phyloP scores from a whole-genome alignment of 2,797 vertebrate species.

The Tolypeutes matacus region DNA sequence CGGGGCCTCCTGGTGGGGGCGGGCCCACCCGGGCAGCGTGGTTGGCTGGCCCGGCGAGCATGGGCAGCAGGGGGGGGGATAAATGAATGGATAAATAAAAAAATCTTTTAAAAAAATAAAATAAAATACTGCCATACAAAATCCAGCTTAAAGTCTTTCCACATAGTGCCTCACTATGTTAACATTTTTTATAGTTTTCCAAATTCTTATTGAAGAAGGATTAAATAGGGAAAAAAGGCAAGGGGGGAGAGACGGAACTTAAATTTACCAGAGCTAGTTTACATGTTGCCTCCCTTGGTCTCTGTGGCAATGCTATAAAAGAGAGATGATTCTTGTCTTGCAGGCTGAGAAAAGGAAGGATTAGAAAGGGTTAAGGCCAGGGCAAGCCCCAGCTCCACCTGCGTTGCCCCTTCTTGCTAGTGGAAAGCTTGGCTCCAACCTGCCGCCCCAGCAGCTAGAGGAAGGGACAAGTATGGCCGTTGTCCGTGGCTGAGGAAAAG shows the following conservation, averaged over 20 bases:
- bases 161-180: background rate
- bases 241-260: background rate
- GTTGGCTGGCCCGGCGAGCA: too few relatives aligned
- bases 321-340: background rate
- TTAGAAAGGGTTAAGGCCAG: background rate
- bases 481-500: background rate
- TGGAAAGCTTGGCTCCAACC: background rate
- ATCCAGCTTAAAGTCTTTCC: background rate
- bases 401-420: background rate
- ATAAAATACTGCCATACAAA: slow-evolving; percentile 9
- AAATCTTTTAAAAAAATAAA: too few relatives aligned
- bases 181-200: background rate
- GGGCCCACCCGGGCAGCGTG: too few relatives aligned
- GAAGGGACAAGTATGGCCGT: accelerated
- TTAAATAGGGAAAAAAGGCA: background rate
- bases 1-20: too few relatives aligned
- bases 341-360: background rate
- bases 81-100: too few relatives aligned
- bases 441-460: background rate
- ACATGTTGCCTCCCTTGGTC: background rate
- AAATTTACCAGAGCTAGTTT: background rate
- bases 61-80: too few relatives aligned
- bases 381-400: background rate
- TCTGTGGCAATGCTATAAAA: background rate
- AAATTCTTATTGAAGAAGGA: background rate